phyloP scores from a whole-genome alignment of 2,888 invertebrate species.

The Lasioglossum lativentre region DNA sequence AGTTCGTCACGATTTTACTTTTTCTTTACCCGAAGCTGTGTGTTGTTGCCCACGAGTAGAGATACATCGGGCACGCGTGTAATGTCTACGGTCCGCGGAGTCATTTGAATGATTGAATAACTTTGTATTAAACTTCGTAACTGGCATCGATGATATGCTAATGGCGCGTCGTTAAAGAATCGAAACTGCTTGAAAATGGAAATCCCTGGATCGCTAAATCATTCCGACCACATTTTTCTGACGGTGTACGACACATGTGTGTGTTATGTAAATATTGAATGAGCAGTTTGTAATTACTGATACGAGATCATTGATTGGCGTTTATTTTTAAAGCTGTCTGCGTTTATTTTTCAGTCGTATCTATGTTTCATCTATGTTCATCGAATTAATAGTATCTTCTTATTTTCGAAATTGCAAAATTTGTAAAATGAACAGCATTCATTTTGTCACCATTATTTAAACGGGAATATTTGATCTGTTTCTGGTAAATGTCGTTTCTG shows the following conservation, averaged over 20 bases:
- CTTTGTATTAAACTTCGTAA: not conserved
- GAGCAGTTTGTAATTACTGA: not conserved
- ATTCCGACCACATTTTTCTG: not conserved
- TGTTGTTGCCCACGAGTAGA: not conserved
- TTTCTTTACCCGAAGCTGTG: not conserved
- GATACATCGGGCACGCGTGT: not conserved
- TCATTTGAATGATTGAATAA: slow-evolving; percentile 2
- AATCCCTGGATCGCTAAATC: not conserved
- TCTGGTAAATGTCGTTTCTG: too few relatives aligned
- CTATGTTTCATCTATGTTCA: not conserved
- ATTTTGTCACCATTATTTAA: too few relatives aligned
- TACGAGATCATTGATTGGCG: not conserved
- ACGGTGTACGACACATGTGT: not conserved
- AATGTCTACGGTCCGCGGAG: not conserved
- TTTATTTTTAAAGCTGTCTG: not conserved
- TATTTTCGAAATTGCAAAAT: not conserved
- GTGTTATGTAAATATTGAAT: not conserved
- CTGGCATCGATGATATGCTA: not conserved
- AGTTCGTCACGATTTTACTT: slow-evolving; percentile 14
- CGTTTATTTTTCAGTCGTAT: not conserved
- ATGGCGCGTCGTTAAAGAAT: not conserved
- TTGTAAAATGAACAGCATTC: not conserved
- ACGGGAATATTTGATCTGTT: too few relatives aligned
- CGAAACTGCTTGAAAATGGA: not conserved
- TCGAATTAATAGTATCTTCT: not conserved